Percentiles rank a stretch among this genome's conserved stretches.
phyloP scores from a whole-genome alignment of 2,888 invertebrate species.

The Panopea generosa region DNA sequence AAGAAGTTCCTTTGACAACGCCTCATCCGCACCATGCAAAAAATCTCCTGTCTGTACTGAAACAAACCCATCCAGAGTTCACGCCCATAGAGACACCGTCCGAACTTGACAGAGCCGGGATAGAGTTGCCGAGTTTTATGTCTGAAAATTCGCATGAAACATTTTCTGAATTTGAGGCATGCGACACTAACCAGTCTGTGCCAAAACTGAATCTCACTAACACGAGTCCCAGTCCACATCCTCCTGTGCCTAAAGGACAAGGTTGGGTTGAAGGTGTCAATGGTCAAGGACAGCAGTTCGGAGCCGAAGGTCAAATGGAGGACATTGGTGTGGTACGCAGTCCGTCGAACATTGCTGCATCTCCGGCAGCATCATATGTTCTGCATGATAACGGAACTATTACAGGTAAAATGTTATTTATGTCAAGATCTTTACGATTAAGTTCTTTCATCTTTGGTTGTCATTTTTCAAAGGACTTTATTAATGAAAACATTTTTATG shows the following conservation, averaged over 20 bases:
- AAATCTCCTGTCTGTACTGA: no score
- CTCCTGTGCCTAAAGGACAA: background rate
- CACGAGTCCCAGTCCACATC: background rate
- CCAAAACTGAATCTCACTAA: constrained; percentile 6
- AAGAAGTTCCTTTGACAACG: background rate
- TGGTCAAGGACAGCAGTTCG: background rate
- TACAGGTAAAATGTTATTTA: no score
- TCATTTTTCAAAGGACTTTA: no score
- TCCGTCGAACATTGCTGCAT: background rate
- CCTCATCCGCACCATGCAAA: no score
- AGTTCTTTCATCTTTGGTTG: no score
- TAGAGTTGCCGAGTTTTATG: constrained; percentile 39
- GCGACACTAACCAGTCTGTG: constrained; percentile 10
- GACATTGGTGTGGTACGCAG: background rate
- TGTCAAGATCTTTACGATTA: no score
- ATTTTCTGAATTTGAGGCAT: constrained; percentile 3
- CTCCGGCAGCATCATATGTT: no score
- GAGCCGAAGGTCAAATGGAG: no score
- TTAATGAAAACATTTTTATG: no score
- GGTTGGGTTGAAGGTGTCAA: background rate
- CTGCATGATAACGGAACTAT: no score
- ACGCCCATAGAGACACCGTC: constrained; percentile 39
- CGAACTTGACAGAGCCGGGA: background rate
- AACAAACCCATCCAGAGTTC: constrained; percentile 14
- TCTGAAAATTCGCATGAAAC: constrained; percentile 1